phyloP scores from a whole-genome alignment of 2,797 vertebrate species.

The Sphenodon punctatus region DNA sequence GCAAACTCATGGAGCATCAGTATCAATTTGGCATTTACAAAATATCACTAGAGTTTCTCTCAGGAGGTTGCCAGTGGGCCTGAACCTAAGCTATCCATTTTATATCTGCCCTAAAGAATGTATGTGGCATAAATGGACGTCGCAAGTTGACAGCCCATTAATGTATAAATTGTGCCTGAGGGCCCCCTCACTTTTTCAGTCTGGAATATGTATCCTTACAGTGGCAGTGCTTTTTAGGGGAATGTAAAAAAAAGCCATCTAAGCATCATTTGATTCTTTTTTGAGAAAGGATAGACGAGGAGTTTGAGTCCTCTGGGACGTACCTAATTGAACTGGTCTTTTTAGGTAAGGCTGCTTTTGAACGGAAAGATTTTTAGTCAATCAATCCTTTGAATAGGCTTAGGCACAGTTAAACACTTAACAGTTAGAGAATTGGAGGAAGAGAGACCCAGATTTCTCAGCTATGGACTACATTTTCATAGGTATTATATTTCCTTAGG shows the following conservation, averaged over 20 bases:
- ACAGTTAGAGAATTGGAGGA: constrained; percentile 54
- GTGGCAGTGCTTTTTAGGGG: constrained; percentile 44
- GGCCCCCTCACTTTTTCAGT: constrained; percentile 58
- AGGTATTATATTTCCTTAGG: not conserved
- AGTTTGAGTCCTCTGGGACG: constrained; percentile 57
- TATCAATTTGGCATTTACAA: constrained; percentile 63
- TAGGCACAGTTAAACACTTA: constrained; percentile 42
- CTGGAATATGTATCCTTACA: constrained; percentile 38
- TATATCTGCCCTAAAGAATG: constrained; percentile 64
- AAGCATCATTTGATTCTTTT: constrained; percentile 67
- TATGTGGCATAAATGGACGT: constrained; percentile 59
- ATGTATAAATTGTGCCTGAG: constrained; percentile 50
- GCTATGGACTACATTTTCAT: not conserved
- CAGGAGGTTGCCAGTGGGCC: constrained; percentile 37
- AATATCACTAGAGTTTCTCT: constrained; percentile 58
- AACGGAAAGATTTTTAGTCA: constrained; percentile 57
- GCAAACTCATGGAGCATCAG: constrained; percentile 64
- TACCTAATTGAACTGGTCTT: constrained; percentile 59
- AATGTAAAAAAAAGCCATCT: constrained; percentile 51
- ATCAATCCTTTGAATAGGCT: constrained; percentile 26
- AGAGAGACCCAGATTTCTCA: constrained; percentile 12
- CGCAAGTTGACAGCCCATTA: constrained; percentile 59
- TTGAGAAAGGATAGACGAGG: constrained; percentile 61
- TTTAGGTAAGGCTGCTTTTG: constrained; percentile 51
- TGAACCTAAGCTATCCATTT: constrained; percentile 62